Base-by-base conservation (phyloP, 2,888 invertebrate species). In the Acrobasis consociella region DNA sequence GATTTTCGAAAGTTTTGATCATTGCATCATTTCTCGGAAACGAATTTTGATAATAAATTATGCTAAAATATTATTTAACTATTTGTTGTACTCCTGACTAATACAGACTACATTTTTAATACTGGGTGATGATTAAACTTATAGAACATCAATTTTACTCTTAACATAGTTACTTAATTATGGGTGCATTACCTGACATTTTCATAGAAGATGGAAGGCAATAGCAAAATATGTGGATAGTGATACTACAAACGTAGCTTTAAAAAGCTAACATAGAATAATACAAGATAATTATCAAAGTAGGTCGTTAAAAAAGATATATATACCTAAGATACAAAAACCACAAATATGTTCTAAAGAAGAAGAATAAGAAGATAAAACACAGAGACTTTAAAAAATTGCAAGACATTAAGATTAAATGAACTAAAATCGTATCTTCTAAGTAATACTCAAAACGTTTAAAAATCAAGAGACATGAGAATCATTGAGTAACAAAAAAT, bases 1-100 rank as follows among this genome's bases (percentile, higher is more conserved):
- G 65, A 65, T 62, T 67, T 60, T 60, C 62, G 58, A 63, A 64
- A 63, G 61, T 60, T 60, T 53, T 42, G 39, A 38, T 17, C 17
- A 22, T 11, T 9, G 49, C 38, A 22, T 15, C 10, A 42, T 13
- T 17, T 55, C 7, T 31, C 31, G 31, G 46, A 58, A 58, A 8
- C 52, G 58, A 46, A n/a, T n/a, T 46, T 13, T 46, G 2, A 22
- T 31, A 31, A 31, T 5, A 7, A 31, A 31, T 31, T 31, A 31
- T 31, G 31, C 8, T 31, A 5, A 46, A 46, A 46, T n/a, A 46
- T 46, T 46, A 46, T 46, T 46, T 10, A 42, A 46, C 46, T 46
- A 11, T 46, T 46, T 46, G 2, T 11, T 42, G 13, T 0, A 7
- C 31, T 31, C 31, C 0, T 31, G 31, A 31, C 31, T 31, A 31